These are phyloP conservation scores for Actinostola sp. DNA, from an alignment of 92 coral and sea anemone species.

Conservation along the genomic window DNA sequence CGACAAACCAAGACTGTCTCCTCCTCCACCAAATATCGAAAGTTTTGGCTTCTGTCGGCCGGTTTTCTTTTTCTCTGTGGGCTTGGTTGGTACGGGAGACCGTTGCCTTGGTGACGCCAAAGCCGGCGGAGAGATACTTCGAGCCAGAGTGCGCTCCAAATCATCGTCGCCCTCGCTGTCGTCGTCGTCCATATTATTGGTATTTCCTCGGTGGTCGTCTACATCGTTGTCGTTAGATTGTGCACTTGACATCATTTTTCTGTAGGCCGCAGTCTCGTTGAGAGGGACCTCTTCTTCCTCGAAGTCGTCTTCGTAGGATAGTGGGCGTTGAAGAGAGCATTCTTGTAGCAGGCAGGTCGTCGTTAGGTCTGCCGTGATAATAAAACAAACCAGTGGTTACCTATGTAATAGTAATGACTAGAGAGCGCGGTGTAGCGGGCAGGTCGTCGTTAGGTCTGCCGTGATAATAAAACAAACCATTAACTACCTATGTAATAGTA, in stretches of 20 bases:
- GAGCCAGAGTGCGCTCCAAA: constrained; percentile 76
- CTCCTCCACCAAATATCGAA: constrained; percentile 74
- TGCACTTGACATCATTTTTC: constrained; percentile 84
- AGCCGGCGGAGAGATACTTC: constrained; percentile 84
- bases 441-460: constrained; percentile 26
- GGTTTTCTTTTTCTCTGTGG: constrained; percentile 59
- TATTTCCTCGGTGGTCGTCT: constrained; percentile 29
- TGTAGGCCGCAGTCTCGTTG: constrained; percentile 90
- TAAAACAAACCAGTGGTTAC: too few relatives aligned
- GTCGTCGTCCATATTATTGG: constrained; percentile 44
- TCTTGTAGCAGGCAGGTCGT: constrained; percentile 24
- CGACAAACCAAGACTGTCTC: constrained; percentile 47
- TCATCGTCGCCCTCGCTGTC: constrained; percentile 84
- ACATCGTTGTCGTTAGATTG: constrained; percentile 73
- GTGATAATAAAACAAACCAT: too few relatives aligned
- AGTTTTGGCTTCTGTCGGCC: constrained; percentile 80
- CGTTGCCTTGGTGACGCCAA: constrained; percentile 75
- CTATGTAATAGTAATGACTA: too few relatives aligned
- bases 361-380: constrained; percentile 9
- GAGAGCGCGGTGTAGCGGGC: neutral
- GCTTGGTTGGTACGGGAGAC: constrained; percentile 36
- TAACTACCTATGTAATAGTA: too few relatives aligned
- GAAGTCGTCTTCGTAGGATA: constrained; percentile 87
- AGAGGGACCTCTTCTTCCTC: constrained; percentile 90
- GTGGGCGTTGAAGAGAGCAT: constrained; percentile 43